These are phyloP conservation scores for Acanthis flammea DNA, from an alignment of 2,797 vertebrate genomes.

Conservation along the genomic window DNA sequence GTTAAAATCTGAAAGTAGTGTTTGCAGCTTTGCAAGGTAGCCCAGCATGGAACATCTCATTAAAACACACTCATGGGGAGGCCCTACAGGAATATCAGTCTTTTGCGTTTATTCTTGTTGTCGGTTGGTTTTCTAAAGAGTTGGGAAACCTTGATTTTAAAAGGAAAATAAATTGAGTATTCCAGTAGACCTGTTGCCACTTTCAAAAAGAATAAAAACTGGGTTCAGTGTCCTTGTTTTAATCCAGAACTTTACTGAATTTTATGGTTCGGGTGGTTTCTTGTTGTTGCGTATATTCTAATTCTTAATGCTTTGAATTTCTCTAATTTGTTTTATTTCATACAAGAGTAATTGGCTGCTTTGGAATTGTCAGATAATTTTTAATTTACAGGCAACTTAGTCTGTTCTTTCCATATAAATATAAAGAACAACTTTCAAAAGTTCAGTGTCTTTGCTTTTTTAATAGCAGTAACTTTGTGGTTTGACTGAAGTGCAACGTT, in stretches of 20 bases:
- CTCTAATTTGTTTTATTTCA: neutral
- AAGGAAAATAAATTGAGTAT: neutral
- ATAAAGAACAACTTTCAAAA: neutral
- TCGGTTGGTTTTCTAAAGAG: neutral
- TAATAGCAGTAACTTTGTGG: neutral
- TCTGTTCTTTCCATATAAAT: neutral
- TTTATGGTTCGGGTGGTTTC: neutral
- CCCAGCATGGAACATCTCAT: fast-evolving
- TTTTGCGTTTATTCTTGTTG: neutral
- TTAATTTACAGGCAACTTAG: neutral
- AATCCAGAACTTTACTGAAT: neutral
- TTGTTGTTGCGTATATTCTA: neutral
- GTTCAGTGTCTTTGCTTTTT: neutral
- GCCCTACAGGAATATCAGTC: neutral
- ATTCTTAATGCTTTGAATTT: neutral
- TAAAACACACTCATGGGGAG: neutral
- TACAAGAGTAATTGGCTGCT: neutral
- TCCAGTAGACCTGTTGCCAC: neutral
- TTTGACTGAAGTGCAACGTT: fast-evolving
- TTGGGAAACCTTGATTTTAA: neutral
- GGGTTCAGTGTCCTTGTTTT: neutral
- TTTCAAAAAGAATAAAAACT: neutral
- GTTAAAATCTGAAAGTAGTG: neutral
- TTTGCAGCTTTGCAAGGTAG: neutral
- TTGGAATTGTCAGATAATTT: neutral